Evolutionary conservation across 2,113 vertebrate genomes (phyloP).

Genomic region (Gulo gulo): DNA sequence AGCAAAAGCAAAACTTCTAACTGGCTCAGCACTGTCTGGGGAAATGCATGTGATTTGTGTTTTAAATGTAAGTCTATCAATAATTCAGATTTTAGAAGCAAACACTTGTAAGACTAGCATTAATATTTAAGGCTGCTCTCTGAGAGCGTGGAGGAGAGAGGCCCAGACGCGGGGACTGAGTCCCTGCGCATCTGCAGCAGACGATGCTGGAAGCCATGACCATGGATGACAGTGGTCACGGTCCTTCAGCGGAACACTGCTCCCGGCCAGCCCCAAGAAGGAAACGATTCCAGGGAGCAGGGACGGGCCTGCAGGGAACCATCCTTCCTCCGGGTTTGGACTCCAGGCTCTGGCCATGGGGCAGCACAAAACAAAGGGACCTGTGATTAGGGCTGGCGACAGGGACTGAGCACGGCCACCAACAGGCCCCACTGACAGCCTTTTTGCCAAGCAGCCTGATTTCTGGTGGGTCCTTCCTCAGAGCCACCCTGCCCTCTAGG

Average conservation of each 20-base stretch:
- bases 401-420: neutral
- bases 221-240: accelerated
- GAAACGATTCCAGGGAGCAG: accelerated
- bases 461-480: neutral
- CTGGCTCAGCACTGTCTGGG: too few relatives aligned
- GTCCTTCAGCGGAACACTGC: neutral
- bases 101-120: neutral
- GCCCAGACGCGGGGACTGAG: accelerated
- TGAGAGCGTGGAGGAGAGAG: neutral
- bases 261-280: neutral
- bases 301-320: neutral
- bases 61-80: neutral
- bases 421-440: neutral
- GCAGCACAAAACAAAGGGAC: neutral
- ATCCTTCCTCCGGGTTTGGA: neutral
- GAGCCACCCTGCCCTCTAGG: neutral
- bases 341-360: neutral
- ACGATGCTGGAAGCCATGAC: neutral
- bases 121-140: neutral
- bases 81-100: neutral
- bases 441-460: neutral
- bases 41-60: neutral
- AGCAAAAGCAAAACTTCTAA: neutral
- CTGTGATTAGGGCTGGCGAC: neutral
- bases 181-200: neutral